Base-by-base conservation (phyloP, 2,888 invertebrate genomes). In the Caenorhabditis sp. region DNA sequence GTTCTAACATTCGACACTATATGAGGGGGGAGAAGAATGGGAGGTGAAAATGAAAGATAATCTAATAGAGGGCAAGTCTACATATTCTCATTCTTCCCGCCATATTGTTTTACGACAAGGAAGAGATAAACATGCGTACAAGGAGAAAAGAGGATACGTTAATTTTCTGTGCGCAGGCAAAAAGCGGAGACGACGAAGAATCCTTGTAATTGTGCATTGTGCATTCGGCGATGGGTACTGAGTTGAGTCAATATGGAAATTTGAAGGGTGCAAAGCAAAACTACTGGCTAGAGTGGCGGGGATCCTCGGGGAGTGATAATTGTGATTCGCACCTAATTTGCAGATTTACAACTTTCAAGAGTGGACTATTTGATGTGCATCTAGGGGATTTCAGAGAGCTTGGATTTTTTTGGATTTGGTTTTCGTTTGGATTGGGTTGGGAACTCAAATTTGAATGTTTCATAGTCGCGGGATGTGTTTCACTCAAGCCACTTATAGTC, bases 291-390 rank as follows among this genome's bases (percentile, higher is more conserved):
- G 10, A 6, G 19, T 2, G 24, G n/a, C n/a, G 47, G 8, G 1
- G 16, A 54, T 82, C 82, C 73, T 73, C 28, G 44, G 82, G 82
- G 82, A 77, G 82, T 76, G 61, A 66, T 81, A 69, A 58, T 66
- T 47, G 64, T 64, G 63, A 61, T 76, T 80, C 75, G 70, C 80
- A 84, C 83, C 80, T 84, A 84, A 84, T 80, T 80, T 76, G 83
- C 80, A 84, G 83, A 84, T 84, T 84, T 80, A 84, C 75, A 56
- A 63, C 69, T 68, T 64, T 63, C 19, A 26, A 56, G 35, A 12
- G 4, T 28, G 26, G 56, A 16, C 28, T 38, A 56, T 24, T 49
- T 51, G 66, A 82, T 79, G 77, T 79, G 68, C 38, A 66, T 75
- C 80, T 64, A 4, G 83, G 83, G 80, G 69, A 64, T 59, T 47